phyloP scores from a whole-genome alignment of 2,888 invertebrate genomes.

The Drosophila leonis region DNA sequence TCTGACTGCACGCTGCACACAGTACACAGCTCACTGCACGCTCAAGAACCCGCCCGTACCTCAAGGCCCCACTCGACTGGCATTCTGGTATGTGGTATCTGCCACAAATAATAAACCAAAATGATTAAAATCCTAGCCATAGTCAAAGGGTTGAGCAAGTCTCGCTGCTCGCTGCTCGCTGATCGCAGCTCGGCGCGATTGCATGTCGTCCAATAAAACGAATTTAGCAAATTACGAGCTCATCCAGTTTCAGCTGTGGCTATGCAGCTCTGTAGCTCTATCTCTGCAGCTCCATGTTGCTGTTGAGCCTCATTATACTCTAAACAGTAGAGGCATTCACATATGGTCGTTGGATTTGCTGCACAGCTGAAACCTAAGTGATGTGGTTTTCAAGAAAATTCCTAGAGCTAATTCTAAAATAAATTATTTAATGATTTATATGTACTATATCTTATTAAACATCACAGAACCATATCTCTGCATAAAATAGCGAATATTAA shows the following conservation, averaged over 20 bases:
- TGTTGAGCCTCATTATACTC: conserved; percentile 49
- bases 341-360: not conserved
- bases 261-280: conserved; percentile 5
- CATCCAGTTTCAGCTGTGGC: conserved; percentile 44
- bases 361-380: not conserved
- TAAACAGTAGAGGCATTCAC: not conserved
- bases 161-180: conserved; percentile 19
- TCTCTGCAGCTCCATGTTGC: conserved; percentile 15
- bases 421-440: too few species aligned
- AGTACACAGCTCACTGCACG: conserved; percentile 10
- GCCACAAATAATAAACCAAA: conserved; percentile 78
- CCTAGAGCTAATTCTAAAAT: too few species aligned
- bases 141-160: conserved; percentile 34
- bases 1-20: conserved; percentile 25
- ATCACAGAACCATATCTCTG: too few species aligned
- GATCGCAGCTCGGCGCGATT: conserved; percentile 53
- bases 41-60: conserved; percentile 5
- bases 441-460: too few species aligned
- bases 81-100: conserved; percentile 53
- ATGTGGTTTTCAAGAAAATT: too few species aligned
- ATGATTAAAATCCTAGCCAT: conserved; percentile 69
- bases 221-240: conserved; percentile 80
- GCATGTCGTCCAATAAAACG: conserved; percentile 81
- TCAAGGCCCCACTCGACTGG: conserved; percentile 12
- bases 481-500: too few species aligned